Evolutionary conservation across 1,140 invertebrate genomes (phyloP).

Genomic region (Drosophila novamexicana): DNA sequence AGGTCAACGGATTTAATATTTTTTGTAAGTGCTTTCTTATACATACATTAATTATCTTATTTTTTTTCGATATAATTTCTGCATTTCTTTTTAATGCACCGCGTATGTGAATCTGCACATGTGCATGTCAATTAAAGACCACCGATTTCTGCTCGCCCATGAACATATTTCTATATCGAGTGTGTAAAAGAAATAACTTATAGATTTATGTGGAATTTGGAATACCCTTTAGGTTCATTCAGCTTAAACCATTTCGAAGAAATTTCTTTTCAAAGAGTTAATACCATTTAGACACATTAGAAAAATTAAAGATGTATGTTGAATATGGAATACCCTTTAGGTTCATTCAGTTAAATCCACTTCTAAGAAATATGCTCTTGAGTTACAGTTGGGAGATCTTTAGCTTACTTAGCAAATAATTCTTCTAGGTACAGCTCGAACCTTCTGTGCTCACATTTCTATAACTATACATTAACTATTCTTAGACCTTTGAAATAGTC

Average conservation of each 20-base stretch:
- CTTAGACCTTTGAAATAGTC: no score
- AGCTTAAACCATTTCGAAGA: no score
- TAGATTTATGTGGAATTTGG: background rate
- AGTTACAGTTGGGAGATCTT: no score
- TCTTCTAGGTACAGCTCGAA: no score
- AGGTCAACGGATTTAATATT: constrained; percentile 83
- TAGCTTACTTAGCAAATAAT: no score
- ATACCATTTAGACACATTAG: no score
- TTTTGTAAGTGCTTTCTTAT: constrained; percentile 67
- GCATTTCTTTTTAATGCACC: constrained; percentile 31
- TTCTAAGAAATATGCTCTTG: no score
- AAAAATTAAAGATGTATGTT: no score
- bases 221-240: constrained; percentile 1
- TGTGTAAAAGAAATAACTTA: background rate
- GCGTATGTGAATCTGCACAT: constrained; percentile 46
- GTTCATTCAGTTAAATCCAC: background rate
- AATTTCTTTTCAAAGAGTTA: no score
- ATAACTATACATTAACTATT: no score
- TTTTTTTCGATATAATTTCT: background rate
- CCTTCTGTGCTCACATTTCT: no score
- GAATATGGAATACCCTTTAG: background rate
- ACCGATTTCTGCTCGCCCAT: constrained; percentile 32
- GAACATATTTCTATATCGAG: constrained; percentile 29
- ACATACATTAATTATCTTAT: constrained; percentile 11
- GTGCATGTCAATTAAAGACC: constrained; percentile 75